phyloP scores from a whole-genome alignment of 2,113 vertebrate genomes.

The Brienomyrus brachyistius region DNA sequence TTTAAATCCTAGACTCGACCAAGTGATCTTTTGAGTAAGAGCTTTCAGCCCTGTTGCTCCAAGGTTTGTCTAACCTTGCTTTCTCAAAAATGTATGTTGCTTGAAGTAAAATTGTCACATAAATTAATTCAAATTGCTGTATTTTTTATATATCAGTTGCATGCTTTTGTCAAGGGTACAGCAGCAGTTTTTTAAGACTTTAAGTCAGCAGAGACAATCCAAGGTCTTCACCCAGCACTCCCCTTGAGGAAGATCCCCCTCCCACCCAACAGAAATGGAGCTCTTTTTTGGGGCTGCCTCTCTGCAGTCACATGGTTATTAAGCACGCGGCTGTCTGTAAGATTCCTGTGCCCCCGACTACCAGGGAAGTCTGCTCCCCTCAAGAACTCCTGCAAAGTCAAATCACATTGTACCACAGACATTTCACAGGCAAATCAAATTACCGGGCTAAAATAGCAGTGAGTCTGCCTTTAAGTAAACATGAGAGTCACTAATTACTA shows the following conservation, averaged over 20 bases:
- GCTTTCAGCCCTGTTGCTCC: neutral
- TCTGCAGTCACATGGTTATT: neutral
- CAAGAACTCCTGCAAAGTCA: neutral
- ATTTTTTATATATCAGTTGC: neutral
- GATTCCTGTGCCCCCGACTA: neutral
- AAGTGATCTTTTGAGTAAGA: neutral
- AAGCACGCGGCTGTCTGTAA: neutral
- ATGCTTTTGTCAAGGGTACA: neutral
- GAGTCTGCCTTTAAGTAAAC: constrained; percentile 27
- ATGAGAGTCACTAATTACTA: constrained; percentile 31
- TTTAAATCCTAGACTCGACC: neutral
- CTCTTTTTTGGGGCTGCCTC: neutral
- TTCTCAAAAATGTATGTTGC: neutral
- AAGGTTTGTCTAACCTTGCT: neutral
- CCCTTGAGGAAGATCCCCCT: neutral
- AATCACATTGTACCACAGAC: constrained; percentile 24
- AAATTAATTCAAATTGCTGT: neutral
- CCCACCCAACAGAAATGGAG: neutral
- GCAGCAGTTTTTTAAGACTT: neutral
- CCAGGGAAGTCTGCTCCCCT: constrained; percentile 7
- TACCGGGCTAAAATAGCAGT: constrained; percentile 19
- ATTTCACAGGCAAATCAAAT: constrained; percentile 24
- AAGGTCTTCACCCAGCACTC: neutral
- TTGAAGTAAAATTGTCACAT: neutral
- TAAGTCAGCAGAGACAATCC: neutral